Evolutionary conservation across 35 echinoderm and acorn worm genomes (phyloP).

Genomic region (Lytechinus variegatus): DNA sequence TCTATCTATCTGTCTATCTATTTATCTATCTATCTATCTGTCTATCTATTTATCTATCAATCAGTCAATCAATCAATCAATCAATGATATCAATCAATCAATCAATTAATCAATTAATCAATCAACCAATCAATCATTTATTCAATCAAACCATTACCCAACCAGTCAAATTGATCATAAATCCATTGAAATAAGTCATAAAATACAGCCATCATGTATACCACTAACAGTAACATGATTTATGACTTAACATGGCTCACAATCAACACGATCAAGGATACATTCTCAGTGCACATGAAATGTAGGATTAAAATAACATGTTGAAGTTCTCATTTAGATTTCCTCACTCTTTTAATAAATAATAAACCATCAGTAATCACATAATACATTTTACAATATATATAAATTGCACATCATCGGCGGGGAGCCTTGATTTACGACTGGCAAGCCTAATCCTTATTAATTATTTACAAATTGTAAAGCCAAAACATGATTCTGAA

Average conservation of each 20-base stretch:
- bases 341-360: conserved; percentile 50
- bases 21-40: too few species aligned
- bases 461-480: neutral
- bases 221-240: too few species aligned
- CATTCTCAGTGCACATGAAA: too few species aligned
- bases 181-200: neutral
- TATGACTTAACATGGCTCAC: too few species aligned
- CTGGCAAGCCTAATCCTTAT: neutral
- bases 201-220: too few species aligned
- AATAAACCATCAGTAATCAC: conserved; percentile 36
- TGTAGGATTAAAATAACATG: too few species aligned
- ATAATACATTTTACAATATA: conserved; percentile 31
- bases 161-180: neutral
- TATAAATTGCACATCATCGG: conserved; percentile 48
- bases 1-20: too few species aligned
- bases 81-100: neutral
- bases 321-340: neutral
- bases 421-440: neutral
- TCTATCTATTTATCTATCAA: too few species aligned
- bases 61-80: neutral
- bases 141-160: neutral
- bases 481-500: neutral
- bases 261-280: too few species aligned
- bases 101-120: neutral
- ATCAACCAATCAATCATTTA: neutral